These are phyloP conservation scores for Steinernema scapterisci DNA, from an alignment of 2,888 invertebrate species.

Conservation along the genomic window DNA sequence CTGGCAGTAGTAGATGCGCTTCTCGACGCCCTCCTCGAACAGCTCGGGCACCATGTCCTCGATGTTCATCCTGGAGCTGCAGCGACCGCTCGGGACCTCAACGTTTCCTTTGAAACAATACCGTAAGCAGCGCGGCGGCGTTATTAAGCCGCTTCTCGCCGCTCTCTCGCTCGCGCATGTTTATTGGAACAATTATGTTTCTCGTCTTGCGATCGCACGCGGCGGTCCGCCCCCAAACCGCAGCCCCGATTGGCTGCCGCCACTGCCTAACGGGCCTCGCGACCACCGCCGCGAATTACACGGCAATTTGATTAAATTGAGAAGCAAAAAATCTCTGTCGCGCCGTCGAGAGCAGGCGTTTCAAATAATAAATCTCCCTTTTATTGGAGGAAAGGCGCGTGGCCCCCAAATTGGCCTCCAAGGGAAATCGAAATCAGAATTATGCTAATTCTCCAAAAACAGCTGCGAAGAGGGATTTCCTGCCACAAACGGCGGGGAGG, in stretches of 20 bases:
- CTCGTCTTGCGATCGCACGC: neutral
- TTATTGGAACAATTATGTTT: constrained; percentile 33
- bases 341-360: constrained; percentile 13
- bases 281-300: constrained; percentile 30
- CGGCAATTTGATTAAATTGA: constrained; percentile 33
- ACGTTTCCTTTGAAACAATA: constrained; percentile 31
- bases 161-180: constrained; percentile 11
- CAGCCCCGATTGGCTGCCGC: constrained; percentile 15
- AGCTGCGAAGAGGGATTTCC: constrained; percentile 13
- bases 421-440: constrained; percentile 27
- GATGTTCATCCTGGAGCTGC: constrained; percentile 49
- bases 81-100: neutral
- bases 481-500: neutral
- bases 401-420: constrained; percentile 21
- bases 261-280: constrained; percentile 12
- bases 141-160: constrained; percentile 23
- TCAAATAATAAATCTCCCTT: constrained; percentile 29
- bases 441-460: constrained; percentile 31
- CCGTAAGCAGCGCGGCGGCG: constrained; percentile 27
- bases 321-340: constrained; percentile 28
- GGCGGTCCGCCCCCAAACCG: neutral
- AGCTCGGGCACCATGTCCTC: constrained; percentile 57
- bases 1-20: constrained; percentile 65
- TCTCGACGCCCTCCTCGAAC: constrained; percentile 41
- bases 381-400: constrained; percentile 21